Base-by-base conservation (phyloP, 1,140 invertebrate species). In the Drosophila chauvacae region DNA sequence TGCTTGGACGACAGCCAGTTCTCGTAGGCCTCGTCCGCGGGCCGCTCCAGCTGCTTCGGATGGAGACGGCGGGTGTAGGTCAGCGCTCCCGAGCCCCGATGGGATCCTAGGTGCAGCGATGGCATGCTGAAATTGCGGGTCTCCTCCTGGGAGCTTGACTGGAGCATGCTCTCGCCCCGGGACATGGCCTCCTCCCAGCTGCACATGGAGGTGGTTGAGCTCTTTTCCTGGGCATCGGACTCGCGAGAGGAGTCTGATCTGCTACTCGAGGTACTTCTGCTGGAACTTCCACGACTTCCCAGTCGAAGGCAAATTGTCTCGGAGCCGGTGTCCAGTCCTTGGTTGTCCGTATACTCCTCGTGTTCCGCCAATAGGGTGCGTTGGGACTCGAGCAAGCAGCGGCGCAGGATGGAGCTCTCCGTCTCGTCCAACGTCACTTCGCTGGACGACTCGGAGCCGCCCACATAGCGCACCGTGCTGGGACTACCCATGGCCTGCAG, bases 1-100 rank as follows among this genome's bases (percentile, higher is more conserved):
- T 55, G 57, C 68, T 88, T 88, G 18, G 47, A 77, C n/a, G 77
- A 75, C 11, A 88, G 51, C 84, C 84, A 88, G 35, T 78, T 88
- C 16, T 81, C 66, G 50, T 81, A 88, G 51, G 84, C 84, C 44
- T 81, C 85, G 13, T 42, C 48, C 9, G 74, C 62, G 3, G 61
- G 55, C 1, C 80, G 64, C 20, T 71, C 28, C 13, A 80, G 11
- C 2, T 62, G 79, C n/a, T 77, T 30, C 9, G 60, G 41, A 7
- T 69, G 53, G 1, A 53, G 41, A n/a, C 61, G 76, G 18, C 55
- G 70, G 6, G 70, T 77, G n/a, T 45, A 69, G 37, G 58, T 55
- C 3, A 70, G 9, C 2, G 80, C 77, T 0, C 23, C 33, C 3
- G 69, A 57, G 7, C 56, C 57, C 1, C 70, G 64, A 7, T 61